These are phyloP conservation scores for Potorous gilbertii DNA, from an alignment of 2,797 vertebrate species.

Conservation along the genomic window DNA sequence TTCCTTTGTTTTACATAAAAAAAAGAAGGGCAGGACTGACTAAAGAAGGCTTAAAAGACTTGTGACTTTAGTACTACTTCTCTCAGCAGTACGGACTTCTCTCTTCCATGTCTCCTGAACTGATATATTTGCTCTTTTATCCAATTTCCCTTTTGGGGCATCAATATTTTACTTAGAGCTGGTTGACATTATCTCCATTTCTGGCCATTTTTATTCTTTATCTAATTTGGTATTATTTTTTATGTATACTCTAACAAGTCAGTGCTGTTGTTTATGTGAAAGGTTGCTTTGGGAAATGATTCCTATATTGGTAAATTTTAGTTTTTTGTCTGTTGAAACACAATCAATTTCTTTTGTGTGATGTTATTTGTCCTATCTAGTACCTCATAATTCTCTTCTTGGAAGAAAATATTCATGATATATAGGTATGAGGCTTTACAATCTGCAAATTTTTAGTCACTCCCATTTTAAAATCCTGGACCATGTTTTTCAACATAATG, in stretches of 20 bases:
- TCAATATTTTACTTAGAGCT: not conserved
- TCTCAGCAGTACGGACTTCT: not conserved
- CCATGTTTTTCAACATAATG: not conserved
- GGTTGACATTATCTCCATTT: not conserved
- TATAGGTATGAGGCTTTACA: not conserved
- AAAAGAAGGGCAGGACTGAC: not conserved
- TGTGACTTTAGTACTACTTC: not conserved
- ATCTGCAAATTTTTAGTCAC: not conserved
- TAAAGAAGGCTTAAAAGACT: not conserved
- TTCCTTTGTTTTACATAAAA: not conserved
- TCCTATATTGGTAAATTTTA: not conserved
- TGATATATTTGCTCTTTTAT: not conserved
- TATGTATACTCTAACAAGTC: not conserved
- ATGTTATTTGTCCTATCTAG: not conserved
- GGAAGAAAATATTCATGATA: not conserved
- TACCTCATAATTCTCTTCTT: not conserved
- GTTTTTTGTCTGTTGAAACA: not conserved
- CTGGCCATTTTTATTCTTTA: not conserved
- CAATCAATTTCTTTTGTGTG: not conserved
- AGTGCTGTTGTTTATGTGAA: not conserved
- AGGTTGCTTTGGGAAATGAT: not conserved
- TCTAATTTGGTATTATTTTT: not conserved
- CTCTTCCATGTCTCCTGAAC: not conserved
- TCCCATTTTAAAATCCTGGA: not conserved
- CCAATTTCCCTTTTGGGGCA: not conserved